Conservation (phyloP, 2,888 invertebrate genomes). For the Steinernema carpocapsae region DNA sequence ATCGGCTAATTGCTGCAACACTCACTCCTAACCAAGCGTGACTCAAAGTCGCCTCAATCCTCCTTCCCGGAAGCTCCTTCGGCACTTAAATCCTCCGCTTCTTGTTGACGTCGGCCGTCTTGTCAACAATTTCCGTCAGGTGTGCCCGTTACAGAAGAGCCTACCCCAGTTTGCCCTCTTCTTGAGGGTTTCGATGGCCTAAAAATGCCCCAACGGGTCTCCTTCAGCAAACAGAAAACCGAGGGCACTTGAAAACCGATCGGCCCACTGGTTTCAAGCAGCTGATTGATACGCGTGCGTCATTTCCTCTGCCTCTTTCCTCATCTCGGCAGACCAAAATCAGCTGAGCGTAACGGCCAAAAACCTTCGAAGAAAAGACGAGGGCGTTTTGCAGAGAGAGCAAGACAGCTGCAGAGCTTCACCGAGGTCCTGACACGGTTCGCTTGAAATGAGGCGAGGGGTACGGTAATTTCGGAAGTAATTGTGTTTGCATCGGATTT, state of each 20-base stretch:
- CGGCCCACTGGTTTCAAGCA: conserved; percentile 11
- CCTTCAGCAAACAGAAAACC: background rate
- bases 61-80: too few relatives aligned
- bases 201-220: background rate
- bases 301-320: conserved; percentile 4
- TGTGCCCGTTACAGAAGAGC: too few relatives aligned
- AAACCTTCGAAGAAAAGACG: background rate
- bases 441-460: background rate
- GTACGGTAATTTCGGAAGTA: conserved; percentile 9
- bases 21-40: too few relatives aligned
- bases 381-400: background rate
- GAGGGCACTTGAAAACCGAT: background rate
- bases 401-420: background rate
- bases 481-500: background rate
- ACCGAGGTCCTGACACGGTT: background rate
- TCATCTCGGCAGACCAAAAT: background rate
- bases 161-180: too few relatives aligned
- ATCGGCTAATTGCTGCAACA: too few relatives aligned
- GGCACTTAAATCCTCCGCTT: too few relatives aligned
- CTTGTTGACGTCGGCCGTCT: too few relatives aligned
- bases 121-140: too few relatives aligned
- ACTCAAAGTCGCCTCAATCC: too few relatives aligned
- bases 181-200: too few relatives aligned
- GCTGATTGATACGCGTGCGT: conserved; percentile 25
- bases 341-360: background rate